Evolutionary conservation across 2,797 vertebrate genomes (phyloP).

Genomic region (Coendou prehensilis): DNA sequence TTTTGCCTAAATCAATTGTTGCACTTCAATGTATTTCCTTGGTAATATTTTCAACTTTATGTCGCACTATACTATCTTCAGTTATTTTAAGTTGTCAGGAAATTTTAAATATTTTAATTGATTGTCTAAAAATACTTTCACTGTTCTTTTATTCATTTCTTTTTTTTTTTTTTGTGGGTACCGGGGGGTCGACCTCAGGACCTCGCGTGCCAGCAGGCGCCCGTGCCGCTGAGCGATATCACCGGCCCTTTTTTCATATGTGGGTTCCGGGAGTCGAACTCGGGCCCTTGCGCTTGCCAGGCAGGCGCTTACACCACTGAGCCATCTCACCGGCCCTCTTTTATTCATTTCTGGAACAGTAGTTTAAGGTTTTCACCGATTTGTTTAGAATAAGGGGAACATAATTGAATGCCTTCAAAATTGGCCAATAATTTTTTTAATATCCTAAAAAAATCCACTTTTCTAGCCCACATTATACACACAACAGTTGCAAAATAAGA

Average conservation of each 20-base stretch:
- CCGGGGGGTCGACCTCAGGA: too few relatives aligned
- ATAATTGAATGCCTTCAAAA: conserved; percentile 51
- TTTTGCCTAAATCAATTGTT: conserved; percentile 31
- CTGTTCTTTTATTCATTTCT: conserved; percentile 14
- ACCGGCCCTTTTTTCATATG: too few relatives aligned
- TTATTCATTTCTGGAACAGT: conserved; percentile 20
- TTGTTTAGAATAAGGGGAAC: neutral
- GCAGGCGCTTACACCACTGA: too few relatives aligned
- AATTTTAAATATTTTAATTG: conserved; percentile 48
- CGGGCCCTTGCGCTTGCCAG: too few relatives aligned
- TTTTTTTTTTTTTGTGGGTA: too few relatives aligned
- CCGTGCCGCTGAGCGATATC: too few relatives aligned
- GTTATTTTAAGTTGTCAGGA: conserved; percentile 30
- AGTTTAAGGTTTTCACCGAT: neutral
- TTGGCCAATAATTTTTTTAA: neutral
- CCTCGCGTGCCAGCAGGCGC: too few relatives aligned
- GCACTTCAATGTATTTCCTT: conserved; percentile 28
- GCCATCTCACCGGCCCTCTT: too few relatives aligned
- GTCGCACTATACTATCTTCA: conserved; percentile 4
- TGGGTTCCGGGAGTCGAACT: too few relatives aligned
- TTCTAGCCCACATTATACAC: neutral
- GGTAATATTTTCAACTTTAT: conserved; percentile 30
- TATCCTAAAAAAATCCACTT: neutral
- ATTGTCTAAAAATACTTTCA: neutral
- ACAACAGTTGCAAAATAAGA: neutral